Evolutionary conservation across 2,888 invertebrate genomes (phyloP).

Genomic region (Campoletis raptor): DNA sequence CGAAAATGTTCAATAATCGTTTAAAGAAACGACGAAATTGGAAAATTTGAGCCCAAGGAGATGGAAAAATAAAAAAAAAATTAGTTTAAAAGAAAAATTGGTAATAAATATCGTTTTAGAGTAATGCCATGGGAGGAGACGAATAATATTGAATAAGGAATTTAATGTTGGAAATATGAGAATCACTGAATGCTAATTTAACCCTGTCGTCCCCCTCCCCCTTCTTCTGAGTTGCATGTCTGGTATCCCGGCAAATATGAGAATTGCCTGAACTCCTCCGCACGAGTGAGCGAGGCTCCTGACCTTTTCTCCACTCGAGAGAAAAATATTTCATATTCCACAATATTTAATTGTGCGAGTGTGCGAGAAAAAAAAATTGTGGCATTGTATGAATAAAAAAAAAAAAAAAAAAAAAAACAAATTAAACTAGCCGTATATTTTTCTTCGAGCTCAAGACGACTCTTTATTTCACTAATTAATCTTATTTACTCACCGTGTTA

Average conservation of each 20-base stretch:
- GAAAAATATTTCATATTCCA: conserved; percentile 60
- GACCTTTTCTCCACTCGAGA: conserved; percentile 67
- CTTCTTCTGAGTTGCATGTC: conserved; percentile 62
- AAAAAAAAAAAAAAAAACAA: not conserved
- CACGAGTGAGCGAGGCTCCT: conserved; percentile 66
- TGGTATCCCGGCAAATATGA: conserved; percentile 72
- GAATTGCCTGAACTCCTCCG: conserved; percentile 67
- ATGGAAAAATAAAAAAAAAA: not conserved
- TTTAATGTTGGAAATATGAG: conserved; percentile 64
- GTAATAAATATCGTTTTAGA: not conserved
- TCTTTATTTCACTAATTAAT: conserved; percentile 14
- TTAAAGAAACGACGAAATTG: not conserved
- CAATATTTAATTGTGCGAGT: conserved; percentile 35
- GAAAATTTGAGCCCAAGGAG: not conserved
- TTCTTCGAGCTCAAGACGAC: conserved; percentile 5
- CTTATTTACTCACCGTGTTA: not conserved
- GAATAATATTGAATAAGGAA: not conserved
- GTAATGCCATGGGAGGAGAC: not conserved
- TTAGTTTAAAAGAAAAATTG: not conserved
- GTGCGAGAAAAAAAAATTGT: conserved; percentile 44
- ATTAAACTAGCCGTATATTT: not conserved
- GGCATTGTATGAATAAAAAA: conserved; percentile 47
- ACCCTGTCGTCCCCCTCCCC: conserved; percentile 42
- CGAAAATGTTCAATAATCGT: not conserved
- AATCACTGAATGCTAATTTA: conserved; percentile 72